A percentile compares a stretch with the other conserved stretches of the same genome.
Conservation (phyloP, 37 sponge, comb jelly and placozoan genomes). For the Halichondria panicea region DNA sequence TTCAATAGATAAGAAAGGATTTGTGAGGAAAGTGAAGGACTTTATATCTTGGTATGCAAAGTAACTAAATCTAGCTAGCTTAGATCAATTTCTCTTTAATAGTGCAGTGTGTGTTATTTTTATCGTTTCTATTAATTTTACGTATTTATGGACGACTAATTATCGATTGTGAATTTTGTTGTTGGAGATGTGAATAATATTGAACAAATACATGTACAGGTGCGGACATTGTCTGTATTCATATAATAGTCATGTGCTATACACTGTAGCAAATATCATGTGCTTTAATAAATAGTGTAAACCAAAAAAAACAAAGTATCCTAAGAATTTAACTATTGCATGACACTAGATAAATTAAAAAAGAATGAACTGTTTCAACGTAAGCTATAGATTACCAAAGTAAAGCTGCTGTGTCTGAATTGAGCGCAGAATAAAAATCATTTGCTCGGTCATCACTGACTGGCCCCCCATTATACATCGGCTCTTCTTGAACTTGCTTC, state of each 20-base stretch:
- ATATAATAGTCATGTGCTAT: background rate
- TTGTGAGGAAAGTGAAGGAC: constrained; percentile 61
- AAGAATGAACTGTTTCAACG: too few relatives aligned
- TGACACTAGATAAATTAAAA: background rate
- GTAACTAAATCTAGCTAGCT: background rate
- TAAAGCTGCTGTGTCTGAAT: constrained; percentile 51
- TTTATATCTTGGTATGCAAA: constrained; percentile 45
- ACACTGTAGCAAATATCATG: background rate
- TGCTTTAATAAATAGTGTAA: background rate
- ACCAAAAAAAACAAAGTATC: background rate
- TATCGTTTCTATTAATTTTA: too few relatives aligned
- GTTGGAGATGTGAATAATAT: too few relatives aligned
- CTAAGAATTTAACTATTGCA: background rate
- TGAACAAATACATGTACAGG: background rate
- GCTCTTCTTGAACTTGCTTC: background rate
- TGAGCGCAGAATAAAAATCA: constrained; percentile 29
- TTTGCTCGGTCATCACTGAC: background rate
- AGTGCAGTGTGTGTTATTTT: too few relatives aligned
- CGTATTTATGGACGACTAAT: too few relatives aligned
- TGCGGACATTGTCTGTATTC: background rate
- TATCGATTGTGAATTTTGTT: too few relatives aligned
- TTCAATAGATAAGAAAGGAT: constrained; percentile 16
- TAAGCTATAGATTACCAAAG: constrained; percentile 50
- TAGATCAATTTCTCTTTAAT: background rate
- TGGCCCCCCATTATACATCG: background rate